These are phyloP conservation scores for Sebastes flavidus DNA, from an alignment of 2,797 vertebrate species.

Conservation along the genomic window DNA sequence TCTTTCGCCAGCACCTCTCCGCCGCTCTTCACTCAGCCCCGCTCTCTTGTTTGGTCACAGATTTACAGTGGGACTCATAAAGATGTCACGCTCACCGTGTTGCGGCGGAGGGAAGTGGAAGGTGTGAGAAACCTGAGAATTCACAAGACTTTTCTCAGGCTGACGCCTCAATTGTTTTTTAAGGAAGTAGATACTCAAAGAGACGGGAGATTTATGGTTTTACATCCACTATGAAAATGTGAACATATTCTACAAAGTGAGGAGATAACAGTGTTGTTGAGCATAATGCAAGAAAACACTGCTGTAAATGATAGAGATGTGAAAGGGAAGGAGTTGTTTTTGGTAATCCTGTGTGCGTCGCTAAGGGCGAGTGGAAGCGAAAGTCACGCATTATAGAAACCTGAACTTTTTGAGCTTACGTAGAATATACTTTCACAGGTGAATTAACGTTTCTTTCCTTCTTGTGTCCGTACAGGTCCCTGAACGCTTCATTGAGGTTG, in stretches of 20 bases:
- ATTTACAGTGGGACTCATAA: constrained; percentile 74
- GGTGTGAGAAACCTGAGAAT: constrained; percentile 71
- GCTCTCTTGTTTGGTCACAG: constrained; percentile 65
- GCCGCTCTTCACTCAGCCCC: constrained; percentile 47
- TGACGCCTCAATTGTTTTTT: constrained; percentile 48
- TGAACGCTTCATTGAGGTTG: constrained; percentile 99
- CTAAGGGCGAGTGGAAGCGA: background rate
- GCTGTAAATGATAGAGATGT: background rate
- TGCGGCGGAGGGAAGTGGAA: constrained; percentile 42
- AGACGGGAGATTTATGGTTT: constrained; percentile 57
- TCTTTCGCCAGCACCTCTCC: constrained; percentile 75
- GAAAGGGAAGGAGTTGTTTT: background rate
- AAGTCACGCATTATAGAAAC: background rate
- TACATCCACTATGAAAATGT: constrained; percentile 54
- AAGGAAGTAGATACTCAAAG: constrained; percentile 60
- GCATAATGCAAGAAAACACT: background rate
- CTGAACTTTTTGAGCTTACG: background rate
- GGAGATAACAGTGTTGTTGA: background rate
- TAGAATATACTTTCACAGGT: constrained; percentile 15
- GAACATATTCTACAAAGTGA: background rate
- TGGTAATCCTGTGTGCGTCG: background rate
- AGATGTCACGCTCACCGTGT: constrained; percentile 58
- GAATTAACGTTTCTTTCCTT: constrained; percentile 39
- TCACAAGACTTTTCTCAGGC: constrained; percentile 69
- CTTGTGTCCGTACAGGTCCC: constrained; percentile 93